phyloP scores from a whole-genome alignment of 2,113 vertebrate genomes.

The Pollimyrus isidori region DNA sequence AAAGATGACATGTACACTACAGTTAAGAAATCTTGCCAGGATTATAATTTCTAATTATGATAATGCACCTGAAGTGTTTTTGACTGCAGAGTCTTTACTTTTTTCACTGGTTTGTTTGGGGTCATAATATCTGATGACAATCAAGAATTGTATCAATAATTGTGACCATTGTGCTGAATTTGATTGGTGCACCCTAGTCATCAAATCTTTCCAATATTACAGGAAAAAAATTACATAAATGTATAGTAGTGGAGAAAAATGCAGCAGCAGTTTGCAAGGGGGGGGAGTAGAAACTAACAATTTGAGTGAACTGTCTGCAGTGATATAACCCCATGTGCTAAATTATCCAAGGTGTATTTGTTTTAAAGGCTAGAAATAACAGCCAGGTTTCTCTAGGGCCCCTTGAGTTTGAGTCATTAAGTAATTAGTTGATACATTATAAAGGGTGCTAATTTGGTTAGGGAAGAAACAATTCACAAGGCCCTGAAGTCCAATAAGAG shows the following conservation, averaged over 20 bases:
- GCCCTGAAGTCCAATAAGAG: not conserved
- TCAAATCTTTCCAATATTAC: too few species aligned
- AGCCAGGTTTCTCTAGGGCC: not conserved
- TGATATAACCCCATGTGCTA: not conserved
- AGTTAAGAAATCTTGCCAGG: not conserved
- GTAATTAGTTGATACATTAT: not conserved
- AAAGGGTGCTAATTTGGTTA: not conserved
- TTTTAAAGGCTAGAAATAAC: not conserved
- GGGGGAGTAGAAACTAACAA: not conserved
- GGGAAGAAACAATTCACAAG: not conserved
- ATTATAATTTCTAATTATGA: not conserved
- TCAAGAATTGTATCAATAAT: too few species aligned
- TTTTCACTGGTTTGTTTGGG: not conserved
- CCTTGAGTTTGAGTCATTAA: not conserved
- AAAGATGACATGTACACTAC: not conserved
- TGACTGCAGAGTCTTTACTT: not conserved
- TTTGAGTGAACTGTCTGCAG: not conserved
- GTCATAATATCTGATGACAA: not conserved
- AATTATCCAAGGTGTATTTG: not conserved
- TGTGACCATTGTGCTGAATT: too few species aligned
- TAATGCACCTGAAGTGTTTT: not conserved
- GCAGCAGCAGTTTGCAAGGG: not conserved
- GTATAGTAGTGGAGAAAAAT: not conserved
- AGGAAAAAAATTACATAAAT: not conserved
- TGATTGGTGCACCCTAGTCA: too few species aligned